A percentile compares a stretch with the other conserved stretches of the same genome.
Conservation (phyloP, 2,888 invertebrate species). For the Trissoscelio sp. region DNA sequence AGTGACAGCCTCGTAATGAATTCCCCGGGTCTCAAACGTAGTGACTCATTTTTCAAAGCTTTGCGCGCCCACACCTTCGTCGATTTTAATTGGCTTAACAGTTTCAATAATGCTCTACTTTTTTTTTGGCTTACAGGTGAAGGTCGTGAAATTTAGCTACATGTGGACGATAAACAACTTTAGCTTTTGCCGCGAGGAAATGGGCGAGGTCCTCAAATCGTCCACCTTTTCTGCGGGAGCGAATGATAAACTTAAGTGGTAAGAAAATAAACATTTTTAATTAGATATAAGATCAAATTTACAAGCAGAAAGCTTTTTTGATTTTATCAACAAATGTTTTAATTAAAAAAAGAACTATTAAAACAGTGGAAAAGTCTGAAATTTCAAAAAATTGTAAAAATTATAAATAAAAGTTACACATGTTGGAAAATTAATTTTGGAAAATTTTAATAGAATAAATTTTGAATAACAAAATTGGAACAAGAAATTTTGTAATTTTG, state of each 20-base stretch:
- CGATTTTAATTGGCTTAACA: background rate
- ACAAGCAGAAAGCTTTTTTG: too few relatives aligned
- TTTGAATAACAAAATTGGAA: too few relatives aligned
- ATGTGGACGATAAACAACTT: slow-evolving; percentile 99
- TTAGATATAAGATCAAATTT: too few relatives aligned
- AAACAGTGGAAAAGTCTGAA: too few relatives aligned
- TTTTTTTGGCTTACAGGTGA: slow-evolving; percentile 88
- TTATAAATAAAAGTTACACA: too few relatives aligned
- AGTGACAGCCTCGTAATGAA: slow-evolving; percentile 39
- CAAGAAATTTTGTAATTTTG: too few relatives aligned
- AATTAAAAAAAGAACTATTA: too few relatives aligned
- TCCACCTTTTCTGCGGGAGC: slow-evolving; percentile 99
- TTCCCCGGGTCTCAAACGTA: background rate
- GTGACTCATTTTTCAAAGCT: slow-evolving; percentile 48
- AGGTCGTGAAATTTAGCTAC: slow-evolving; percentile 99
- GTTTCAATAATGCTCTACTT: slow-evolving; percentile 9
- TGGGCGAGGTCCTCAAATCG: slow-evolving; percentile 99
- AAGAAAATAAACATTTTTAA: slow-evolving; percentile 74
- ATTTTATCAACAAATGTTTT: too few relatives aligned
- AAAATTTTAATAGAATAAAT: too few relatives aligned
- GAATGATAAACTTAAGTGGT: slow-evolving; percentile 99
- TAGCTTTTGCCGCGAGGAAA: slow-evolving; percentile 99
- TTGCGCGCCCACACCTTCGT: background rate
- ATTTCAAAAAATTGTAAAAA: too few relatives aligned
- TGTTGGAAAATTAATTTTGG: too few relatives aligned